These are phyloP conservation scores for Hemithea aestivaria DNA, from an alignment of 2,888 invertebrate species.

Conservation along the genomic window DNA sequence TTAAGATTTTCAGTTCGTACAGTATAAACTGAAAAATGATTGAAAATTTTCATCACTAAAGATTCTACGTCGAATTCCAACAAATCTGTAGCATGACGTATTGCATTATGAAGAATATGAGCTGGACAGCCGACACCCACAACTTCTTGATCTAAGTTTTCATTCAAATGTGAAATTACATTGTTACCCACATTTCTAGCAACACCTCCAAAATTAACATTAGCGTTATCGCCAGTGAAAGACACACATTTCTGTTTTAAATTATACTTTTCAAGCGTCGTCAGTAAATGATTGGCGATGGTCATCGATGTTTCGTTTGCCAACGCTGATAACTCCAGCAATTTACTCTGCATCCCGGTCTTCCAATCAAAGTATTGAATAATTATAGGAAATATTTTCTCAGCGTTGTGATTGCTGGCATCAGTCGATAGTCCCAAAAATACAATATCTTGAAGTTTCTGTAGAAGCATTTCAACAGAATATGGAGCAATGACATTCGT, in stretches of 20 bases:
- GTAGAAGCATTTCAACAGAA: too few relatives aligned
- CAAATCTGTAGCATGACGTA: constrained; percentile 3
- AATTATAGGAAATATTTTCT: constrained; percentile 31
- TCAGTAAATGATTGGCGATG: constrained; percentile 3
- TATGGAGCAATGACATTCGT: too few relatives aligned
- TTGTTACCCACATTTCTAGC: too few relatives aligned
- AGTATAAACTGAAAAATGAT: constrained; percentile 27
- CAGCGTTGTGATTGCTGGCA: constrained; percentile 29
- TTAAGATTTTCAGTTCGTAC: constrained; percentile 27
- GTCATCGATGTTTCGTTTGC: constrained; percentile 3
- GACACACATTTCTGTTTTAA: constrained; percentile 26
- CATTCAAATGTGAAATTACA: constrained; percentile 2
- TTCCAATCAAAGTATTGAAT: constrained; percentile 30
- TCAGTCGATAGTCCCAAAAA: neutral
- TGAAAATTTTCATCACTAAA: constrained; percentile 24
- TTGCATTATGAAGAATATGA: constrained; percentile 9
- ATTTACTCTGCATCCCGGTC: constrained; percentile 1
- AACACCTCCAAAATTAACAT: constrained; percentile 40
- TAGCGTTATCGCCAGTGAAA: constrained; percentile 37
- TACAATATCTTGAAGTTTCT: neutral
- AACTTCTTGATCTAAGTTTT: constrained; percentile 1
- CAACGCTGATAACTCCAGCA: neutral
- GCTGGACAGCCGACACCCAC: constrained; percentile 11
- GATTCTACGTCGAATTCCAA: constrained; percentile 18
- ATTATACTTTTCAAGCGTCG: constrained; percentile 4